Evolutionary conservation across 2,113 vertebrate species (phyloP), one percentile per base, ranked within the genome.

Genomic region (Typhlomys cinereus): DNA sequence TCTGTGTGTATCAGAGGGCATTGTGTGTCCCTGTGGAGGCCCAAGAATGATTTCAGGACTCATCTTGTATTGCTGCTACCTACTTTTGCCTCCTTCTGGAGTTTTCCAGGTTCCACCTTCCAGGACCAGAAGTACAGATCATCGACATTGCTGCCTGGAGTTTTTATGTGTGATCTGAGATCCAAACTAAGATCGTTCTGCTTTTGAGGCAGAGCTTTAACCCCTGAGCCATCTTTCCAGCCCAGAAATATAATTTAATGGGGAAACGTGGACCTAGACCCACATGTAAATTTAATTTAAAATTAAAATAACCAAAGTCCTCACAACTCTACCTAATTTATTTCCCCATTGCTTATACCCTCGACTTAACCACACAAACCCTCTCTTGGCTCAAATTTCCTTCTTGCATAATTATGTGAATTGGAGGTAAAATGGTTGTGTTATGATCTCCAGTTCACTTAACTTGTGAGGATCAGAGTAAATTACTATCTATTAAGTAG

Each of bases 401-500:
- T 83, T 71, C 44, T 83, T 64, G 70, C 31, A 85, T 27, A 50
- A 86, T n/a, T 66, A 84, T 76, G 13, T 57, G 31, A 89, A 78
- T 91, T 31, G 75, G 61, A 92, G 25, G 27, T 90, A 84, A 83
- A 83, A 23, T 67, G 14, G 18, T 71, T 61, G 25, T 80, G 46
- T 79, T 87, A 87, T 84, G 14, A 84, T 92, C 87, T 80, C 59
- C 39, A 61, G 61, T 80, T 94, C 89, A 92, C 69, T 90, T 91
- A 92, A 94, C 80, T 95, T 91, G 34, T 64, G 8, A 46, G 17
- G 67, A 89, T 93, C 76, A 94, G 89, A 86, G 84, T 92, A 95
- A 95, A 97, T 96, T 91, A 95, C 50, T 41, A 91, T 87, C 91
- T 96, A 89, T 93, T 92, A 95, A 87, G 29, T 36, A 85, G 21